phyloP scores from a whole-genome alignment of 2,888 invertebrate species.

The Byasa hedistus region DNA sequence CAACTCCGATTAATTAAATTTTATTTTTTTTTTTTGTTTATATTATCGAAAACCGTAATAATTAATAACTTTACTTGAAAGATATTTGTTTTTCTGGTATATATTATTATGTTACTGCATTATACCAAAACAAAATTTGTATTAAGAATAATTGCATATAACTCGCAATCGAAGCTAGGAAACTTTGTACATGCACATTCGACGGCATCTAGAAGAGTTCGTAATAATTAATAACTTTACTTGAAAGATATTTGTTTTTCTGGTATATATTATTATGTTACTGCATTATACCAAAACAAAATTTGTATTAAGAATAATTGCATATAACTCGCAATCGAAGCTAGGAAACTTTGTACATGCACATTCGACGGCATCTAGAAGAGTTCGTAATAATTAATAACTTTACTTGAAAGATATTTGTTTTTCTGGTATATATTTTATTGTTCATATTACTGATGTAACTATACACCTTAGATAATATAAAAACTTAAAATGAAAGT shows the following conservation, averaged over 20 bases:
- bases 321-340: neutral
- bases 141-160: neutral
- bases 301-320: neutral
- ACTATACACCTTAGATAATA: neutral
- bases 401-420: too few species aligned
- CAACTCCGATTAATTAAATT: neutral
- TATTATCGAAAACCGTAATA: too few species aligned
- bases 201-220: slow-evolving; percentile 48
- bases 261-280: too few species aligned
- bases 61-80: too few species aligned
- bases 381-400: slow-evolving; percentile 70
- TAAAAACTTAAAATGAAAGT: neutral
- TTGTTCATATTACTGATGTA: neutral
- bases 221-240: slow-evolving; percentile 74
- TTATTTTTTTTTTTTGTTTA: too few species aligned
- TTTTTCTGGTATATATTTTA: neutral
- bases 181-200: slow-evolving; percentile 25
- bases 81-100: too few species aligned
- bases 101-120: too few species aligned
- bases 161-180: neutral
- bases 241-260: too few species aligned
- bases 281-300: too few species aligned
- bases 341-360: slow-evolving; percentile 12
- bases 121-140: neutral
- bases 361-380: slow-evolving; percentile 42